These are phyloP conservation scores for Podarcis siculus DNA, from an alignment of 2,797 vertebrate species.

Conservation along the genomic window DNA sequence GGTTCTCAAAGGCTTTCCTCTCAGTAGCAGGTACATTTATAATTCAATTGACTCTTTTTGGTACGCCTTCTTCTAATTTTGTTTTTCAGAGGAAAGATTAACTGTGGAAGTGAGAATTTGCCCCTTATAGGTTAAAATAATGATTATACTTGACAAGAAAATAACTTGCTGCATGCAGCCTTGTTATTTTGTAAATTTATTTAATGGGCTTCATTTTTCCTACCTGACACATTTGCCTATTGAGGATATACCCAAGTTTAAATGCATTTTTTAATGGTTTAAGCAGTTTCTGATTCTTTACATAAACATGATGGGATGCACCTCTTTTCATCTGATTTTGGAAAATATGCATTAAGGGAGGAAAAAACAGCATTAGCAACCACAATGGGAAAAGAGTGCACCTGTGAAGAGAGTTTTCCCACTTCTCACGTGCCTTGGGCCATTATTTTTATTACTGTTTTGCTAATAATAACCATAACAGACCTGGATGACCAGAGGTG, in stretches of 20 bases:
- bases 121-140: slow-evolving; percentile 17
- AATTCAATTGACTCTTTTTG: not conserved
- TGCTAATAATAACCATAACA: not conserved
- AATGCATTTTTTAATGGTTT: not conserved
- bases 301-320: not conserved
- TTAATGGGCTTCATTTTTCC: slow-evolving; percentile 22
- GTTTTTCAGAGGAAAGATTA: not conserved
- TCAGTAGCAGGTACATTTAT: not conserved
- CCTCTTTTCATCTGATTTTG: not conserved
- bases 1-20: not conserved
- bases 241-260: slow-evolving; percentile 3
- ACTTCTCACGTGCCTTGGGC: not conserved
- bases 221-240: not conserved
- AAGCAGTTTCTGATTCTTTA: slow-evolving; percentile 1
- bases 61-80: not conserved
- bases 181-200: slow-evolving; percentile 23
- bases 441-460: not conserved
- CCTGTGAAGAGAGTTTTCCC: not conserved
- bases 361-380: not conserved
- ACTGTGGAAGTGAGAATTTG: not conserved
- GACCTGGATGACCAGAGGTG: not conserved
- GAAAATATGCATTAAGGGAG: not conserved
- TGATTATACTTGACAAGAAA: slow-evolving; percentile 26
- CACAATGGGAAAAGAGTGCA: not conserved
- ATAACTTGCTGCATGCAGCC: slow-evolving; percentile 10